Percentiles rank a stretch among this genome's conserved stretches.
phyloP scores from a whole-genome alignment of 2,797 vertebrate genomes.

The Margarornis squamiger region DNA sequence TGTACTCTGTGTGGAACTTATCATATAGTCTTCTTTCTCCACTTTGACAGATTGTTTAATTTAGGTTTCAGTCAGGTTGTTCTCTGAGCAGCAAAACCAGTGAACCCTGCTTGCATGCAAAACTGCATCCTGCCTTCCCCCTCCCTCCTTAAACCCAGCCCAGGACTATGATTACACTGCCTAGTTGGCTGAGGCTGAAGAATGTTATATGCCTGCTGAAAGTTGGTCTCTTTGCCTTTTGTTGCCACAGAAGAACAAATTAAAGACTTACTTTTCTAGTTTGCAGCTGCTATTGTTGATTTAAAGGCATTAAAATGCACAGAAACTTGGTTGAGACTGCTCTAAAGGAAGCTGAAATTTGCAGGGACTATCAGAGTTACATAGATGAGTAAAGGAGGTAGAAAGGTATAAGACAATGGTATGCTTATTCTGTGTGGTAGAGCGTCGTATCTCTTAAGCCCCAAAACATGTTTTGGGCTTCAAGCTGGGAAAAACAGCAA shows the following conservation, averaged over 20 bases:
- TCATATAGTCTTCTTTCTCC: not conserved
- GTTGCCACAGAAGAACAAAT: not conserved
- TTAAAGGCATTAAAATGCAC: not conserved
- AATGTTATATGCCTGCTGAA: not conserved
- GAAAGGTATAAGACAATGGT: not conserved
- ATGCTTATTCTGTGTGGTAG: not conserved
- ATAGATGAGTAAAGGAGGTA: not conserved
- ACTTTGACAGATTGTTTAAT: not conserved
- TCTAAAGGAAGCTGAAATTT: not conserved
- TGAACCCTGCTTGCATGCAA: not conserved
- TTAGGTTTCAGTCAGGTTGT: not conserved
- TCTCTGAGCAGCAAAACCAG: not conserved
- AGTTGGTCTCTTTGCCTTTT: not conserved
- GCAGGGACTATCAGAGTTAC: not conserved
- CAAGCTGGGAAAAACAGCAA: conserved; percentile 5
- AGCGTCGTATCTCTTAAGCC: not conserved
- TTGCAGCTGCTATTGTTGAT: not conserved
- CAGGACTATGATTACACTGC: not conserved
- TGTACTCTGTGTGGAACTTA: not conserved
- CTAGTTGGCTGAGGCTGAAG: not conserved
- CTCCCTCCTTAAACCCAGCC: not conserved
- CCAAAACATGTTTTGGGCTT: not conserved
- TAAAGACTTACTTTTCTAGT: not conserved
- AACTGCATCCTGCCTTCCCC: not conserved
- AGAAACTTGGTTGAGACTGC: not conserved